A percentile compares a stretch with the other conserved stretches of the same genome.
These are phyloP conservation scores for Aspidapion aeneum DNA, from an alignment of 2,888 invertebrate species.

Conservation along the genomic window DNA sequence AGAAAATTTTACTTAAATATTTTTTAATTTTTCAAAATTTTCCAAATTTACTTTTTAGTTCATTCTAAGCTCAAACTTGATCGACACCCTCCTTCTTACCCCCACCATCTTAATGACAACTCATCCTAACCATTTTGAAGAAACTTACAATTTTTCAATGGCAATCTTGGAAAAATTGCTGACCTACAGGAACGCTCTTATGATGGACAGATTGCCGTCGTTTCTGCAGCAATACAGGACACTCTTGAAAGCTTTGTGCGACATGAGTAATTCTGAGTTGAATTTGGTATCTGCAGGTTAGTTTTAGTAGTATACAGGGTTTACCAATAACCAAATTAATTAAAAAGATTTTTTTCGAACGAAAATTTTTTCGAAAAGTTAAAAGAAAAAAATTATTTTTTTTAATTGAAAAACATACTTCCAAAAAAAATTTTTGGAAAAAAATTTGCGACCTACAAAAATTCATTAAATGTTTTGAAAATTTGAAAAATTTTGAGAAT, in stretches of 20 bases:
- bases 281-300: slow-evolving; percentile 18
- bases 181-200: slow-evolving; percentile 38
- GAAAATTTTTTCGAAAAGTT: too few species aligned
- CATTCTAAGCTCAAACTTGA: slow-evolving; percentile 35
- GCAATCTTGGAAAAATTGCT: slow-evolving; percentile 39
- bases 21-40: too few species aligned
- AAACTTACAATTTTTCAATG: slow-evolving; percentile 31
- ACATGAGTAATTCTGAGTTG: slow-evolving; percentile 34
- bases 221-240: slow-evolving; percentile 43
- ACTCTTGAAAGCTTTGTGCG: slow-evolving; percentile 37
- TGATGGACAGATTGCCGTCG: slow-evolving; percentile 43
- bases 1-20: too few species aligned
- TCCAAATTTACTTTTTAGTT: slow-evolving; percentile 33
- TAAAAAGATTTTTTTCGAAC: too few species aligned
- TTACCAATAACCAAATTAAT: too few species aligned
- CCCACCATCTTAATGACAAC: slow-evolving; percentile 31
- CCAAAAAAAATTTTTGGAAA: too few species aligned
- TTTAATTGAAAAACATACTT: too few species aligned
- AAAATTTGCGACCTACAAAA: too few species aligned
- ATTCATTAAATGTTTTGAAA: too few species aligned
- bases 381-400: too few species aligned
- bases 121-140: slow-evolving; percentile 30
- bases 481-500: too few species aligned
- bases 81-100: slow-evolving; percentile 37
- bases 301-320: too few species aligned